These are phyloP conservation scores for Colletes collaris DNA, from an alignment of 2,888 invertebrate genomes.

Conservation along the genomic window DNA sequence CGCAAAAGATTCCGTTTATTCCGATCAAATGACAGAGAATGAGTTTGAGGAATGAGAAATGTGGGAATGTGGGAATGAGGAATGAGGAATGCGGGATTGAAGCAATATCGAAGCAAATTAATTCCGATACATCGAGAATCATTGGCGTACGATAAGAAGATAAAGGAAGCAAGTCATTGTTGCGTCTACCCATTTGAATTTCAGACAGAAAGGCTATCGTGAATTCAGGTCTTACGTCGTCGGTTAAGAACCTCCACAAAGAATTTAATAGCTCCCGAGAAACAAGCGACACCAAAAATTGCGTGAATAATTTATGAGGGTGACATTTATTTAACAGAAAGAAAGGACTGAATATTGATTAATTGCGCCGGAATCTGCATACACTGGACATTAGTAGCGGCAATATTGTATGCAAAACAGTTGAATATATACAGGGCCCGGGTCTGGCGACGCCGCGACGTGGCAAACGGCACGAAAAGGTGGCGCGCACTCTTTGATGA, in stretches of 20 bases:
- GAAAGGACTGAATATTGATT: conserved; percentile 43
- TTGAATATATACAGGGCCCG: conserved; percentile 20
- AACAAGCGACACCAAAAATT: neutral
- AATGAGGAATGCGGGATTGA: too few species aligned
- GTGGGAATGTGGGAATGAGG: too few species aligned
- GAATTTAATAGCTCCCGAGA: conserved; percentile 14
- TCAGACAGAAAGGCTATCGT: neutral
- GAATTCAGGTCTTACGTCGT: neutral
- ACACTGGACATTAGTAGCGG: conserved; percentile 37
- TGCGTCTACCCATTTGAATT: conserved; percentile 14
- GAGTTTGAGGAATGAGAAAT: too few species aligned
- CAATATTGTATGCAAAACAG: conserved; percentile 25
- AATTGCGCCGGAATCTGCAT: conserved; percentile 23
- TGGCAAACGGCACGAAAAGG: conserved; percentile 42
- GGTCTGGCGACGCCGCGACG: neutral
- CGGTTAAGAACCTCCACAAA: conserved; percentile 9
- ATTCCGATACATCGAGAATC: too few species aligned
- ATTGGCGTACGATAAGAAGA: too few species aligned
- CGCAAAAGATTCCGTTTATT: too few species aligned
- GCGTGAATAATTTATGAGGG: conserved; percentile 40
- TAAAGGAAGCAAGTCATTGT: too few species aligned
- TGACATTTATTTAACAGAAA: conserved; percentile 14
- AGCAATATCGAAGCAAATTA: too few species aligned
- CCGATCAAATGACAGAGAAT: too few species aligned
- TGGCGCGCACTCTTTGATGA: conserved; percentile 60